These are phyloP conservation scores for Helicolenus hilgendorfi DNA, from an alignment of 2,797 vertebrate species.

Conservation along the genomic window DNA sequence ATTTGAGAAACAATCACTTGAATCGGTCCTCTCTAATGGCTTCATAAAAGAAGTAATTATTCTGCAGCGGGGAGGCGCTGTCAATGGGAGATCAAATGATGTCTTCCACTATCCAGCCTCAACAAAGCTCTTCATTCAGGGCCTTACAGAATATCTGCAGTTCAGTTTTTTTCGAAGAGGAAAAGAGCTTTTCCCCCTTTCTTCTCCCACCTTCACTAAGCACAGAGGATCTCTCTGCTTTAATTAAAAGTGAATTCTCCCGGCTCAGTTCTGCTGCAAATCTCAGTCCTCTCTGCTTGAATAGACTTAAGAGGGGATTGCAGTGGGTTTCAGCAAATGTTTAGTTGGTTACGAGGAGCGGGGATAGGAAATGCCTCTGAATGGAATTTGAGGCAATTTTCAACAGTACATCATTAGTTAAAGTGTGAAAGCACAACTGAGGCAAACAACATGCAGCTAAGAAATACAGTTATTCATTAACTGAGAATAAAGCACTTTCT, in stretches of 20 bases:
- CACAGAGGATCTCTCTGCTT: conserved; percentile 66
- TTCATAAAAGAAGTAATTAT: conserved; percentile 86
- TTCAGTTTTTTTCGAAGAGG: conserved; percentile 45
- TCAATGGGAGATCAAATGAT: conserved; percentile 86
- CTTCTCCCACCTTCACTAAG: conserved; percentile 67
- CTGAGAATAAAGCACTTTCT: conserved; percentile 30
- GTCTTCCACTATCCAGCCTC: conserved; percentile 71
- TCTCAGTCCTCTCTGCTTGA: conserved; percentile 67
- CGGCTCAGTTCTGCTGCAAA: conserved; percentile 60
- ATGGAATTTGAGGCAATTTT: conserved; percentile 41
- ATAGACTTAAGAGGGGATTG: conserved; percentile 66
- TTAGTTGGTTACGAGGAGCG: conserved; percentile 40
- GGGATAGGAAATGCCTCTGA: conserved; percentile 36
- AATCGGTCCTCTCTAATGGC: conserved; percentile 77
- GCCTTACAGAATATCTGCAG: conserved; percentile 61
- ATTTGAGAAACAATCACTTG: conserved; percentile 79
- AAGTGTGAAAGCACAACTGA: conserved; percentile 7
- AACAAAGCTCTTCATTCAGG: conserved; percentile 84
- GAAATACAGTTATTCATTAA: conserved; percentile 70
- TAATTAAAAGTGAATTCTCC: conserved; percentile 80
- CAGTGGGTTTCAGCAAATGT: conserved; percentile 55
- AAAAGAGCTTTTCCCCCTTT: conserved; percentile 45
- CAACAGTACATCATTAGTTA: conserved; percentile 29
- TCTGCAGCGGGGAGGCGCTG: conserved; percentile 70
- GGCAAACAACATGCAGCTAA: background rate